Evolutionary conservation across 1,140 invertebrate genomes (phyloP).

Genomic region (Drosophila pectinifera): DNA sequence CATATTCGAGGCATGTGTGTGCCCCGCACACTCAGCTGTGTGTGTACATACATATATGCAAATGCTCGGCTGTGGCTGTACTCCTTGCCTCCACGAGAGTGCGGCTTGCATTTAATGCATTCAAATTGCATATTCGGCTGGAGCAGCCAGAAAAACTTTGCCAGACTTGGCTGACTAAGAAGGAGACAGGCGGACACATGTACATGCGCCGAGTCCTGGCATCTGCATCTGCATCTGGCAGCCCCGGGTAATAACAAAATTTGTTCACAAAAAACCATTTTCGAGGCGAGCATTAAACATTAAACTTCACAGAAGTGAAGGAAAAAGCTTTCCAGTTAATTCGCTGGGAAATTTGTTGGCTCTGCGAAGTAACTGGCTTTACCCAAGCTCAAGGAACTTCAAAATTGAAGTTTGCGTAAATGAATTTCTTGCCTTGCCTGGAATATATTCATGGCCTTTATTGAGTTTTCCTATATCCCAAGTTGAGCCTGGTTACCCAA

Average conservation of each 20-base stretch:
- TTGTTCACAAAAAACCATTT: constrained; percentile 35
- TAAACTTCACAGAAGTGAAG: constrained; percentile 7
- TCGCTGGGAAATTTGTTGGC: constrained; percentile 17
- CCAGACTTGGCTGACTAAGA: constrained; percentile 44
- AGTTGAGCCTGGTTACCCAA: not conserved
- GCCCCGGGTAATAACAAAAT: constrained; percentile 40
- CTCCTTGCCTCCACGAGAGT: constrained; percentile 31
- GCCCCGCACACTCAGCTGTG: not conserved
- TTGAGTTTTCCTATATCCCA: not conserved
- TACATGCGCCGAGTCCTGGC: constrained; percentile 10
- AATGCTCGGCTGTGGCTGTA: constrained; percentile 22
- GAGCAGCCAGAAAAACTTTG: constrained; percentile 42
- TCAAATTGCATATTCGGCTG: constrained; percentile 67
- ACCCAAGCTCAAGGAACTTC: not conserved
- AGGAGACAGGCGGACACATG: constrained; percentile 6
- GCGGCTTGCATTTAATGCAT: constrained; percentile 59
- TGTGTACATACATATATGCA: constrained; percentile 23
- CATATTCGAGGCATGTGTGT: constrained; percentile 27
- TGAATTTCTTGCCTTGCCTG: not conserved
- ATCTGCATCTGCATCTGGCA: constrained; percentile 47
- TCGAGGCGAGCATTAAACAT: constrained; percentile 27
- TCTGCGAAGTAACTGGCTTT: not conserved
- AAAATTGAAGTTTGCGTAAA: not conserved
- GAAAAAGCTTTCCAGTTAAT: constrained; percentile 19
- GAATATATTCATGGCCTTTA: not conserved